Conservation (phyloP, 2,113 vertebrate genomes). For the Loxodonta africana region DNA sequence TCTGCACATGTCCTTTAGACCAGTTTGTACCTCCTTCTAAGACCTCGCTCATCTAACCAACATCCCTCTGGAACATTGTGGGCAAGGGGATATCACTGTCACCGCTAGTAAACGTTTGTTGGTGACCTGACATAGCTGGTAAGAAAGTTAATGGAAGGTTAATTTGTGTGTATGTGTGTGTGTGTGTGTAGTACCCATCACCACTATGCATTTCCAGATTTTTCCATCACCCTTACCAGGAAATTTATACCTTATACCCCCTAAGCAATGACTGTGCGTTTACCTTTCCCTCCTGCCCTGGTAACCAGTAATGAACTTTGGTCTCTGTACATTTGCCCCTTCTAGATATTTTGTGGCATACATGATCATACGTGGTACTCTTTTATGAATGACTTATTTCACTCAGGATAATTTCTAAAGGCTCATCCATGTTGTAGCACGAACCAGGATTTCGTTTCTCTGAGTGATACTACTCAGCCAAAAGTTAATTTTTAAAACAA, state of each 20-base stretch:
- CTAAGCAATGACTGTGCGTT: neutral
- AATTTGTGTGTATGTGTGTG: neutral
- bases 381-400: neutral
- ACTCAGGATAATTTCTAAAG: neutral
- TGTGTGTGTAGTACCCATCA: neutral
- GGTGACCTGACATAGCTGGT: neutral
- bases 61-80: neutral
- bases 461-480: neutral
- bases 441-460: neutral
- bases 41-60: neutral
- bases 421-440: neutral
- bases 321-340: neutral
- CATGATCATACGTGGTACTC: neutral
- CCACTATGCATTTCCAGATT: neutral
- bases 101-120: neutral
- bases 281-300: neutral
- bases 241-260: neutral
- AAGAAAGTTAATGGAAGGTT: neutral
- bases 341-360: neutral
- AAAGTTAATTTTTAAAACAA: neutral
- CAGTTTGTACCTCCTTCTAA: neutral
- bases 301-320: neutral
- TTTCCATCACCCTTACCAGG: neutral
- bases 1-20: neutral
- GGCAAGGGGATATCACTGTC: neutral